Evolutionary conservation across 2,888 invertebrate genomes (phyloP), one percentile per base, ranked within the genome.

Genomic region (Netelia inedita): DNA sequence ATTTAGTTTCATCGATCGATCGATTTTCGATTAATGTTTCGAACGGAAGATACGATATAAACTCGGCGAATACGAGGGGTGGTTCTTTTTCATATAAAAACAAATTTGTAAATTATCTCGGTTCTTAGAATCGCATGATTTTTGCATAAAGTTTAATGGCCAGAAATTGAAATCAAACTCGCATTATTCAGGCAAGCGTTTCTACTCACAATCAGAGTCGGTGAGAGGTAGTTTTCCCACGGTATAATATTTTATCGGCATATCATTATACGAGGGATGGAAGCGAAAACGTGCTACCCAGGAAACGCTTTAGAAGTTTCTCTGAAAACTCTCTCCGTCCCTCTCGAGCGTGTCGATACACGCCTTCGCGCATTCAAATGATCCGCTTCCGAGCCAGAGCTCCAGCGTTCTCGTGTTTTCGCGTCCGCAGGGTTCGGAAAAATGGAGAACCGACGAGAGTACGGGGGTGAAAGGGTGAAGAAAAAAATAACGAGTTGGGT

Each of bases 291-390:
- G n/a, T 57, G 16, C 46, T 46, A 46, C 46, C 11, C 11, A 46
- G 46, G 46, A 46, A 46, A 46, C 14, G 46, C 46, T 46, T 46
- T 14, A 8, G 46, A 46, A 46, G 46, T 46, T 46, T 46, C 46
- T 14, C 14, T 10, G 46, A 14, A 57, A 57, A 16, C n/a, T 57
- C 9, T 57, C 19, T 57, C n/a, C 19, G 9, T 57, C 57, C 19
- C n/a, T 19, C 57, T 9, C n/a, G 16, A 6, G 69, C 2, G 65
- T 28, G 28, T 41, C 9, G 16, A 2, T 10, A 16, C 19, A 14
- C 11, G 65, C 63, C 19, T 3, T 16, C 35, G 55, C 55, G 75
- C 65, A 75, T 75, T 28, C 23, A 55, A 65, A 75, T 65, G 65
- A 35, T 55, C n/a, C 28, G 55, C 5, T 63, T 63, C 11, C 50